Evolutionary conservation across 2,797 vertebrate genomes (phyloP), one percentile per base, ranked within the genome.

Genomic region (Silurus lanzhouensis): DNA sequence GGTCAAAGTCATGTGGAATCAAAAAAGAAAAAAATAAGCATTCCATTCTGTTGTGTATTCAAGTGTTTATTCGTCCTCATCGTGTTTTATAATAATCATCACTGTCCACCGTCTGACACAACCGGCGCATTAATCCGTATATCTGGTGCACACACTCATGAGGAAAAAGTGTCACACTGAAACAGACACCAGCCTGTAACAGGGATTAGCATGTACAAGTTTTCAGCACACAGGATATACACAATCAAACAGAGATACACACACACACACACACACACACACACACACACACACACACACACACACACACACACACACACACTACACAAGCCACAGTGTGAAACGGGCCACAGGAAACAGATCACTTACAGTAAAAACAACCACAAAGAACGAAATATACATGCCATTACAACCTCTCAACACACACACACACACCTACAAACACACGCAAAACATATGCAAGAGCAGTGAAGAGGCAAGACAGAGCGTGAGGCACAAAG

Each of bases 391-490:
- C 22, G 0, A 72, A 10, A 61, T 57, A 46, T 38, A 83, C 15
- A 48, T 20, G 31, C 67, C 12, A 17, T 60, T 71, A n/a, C 52
- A 60, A 68, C 46, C 44, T 20, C 27, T 31, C 12, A n/a, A 48
- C 48, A 6, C 12, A 52, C n/a, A 75, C 57, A 55, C 22, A 83
- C 31, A 67, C 8, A 85, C 48, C 44, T 52, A 67, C 60, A 78
- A 27, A 71, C 22, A 83, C 68, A 46, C 2, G 55, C n/a, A 14
- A 22, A 57, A 57, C 55, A 77, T 44, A 63, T 83, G 61, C 81
- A 57, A 85, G 82, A 86, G 68, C 77, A 83, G 60, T 72, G 52
- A 80, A 72, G 66, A 68, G 74, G 82, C 38, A 17, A n/a, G 22
- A 20, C 31, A 81, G 52, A 74, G 57, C 6, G 22, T 25, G 31